Percentiles rank a stretch among this genome's conserved stretches.
These are phyloP conservation scores for Axis porcinus DNA, from an alignment of 2,113 vertebrate species.

Conservation along the genomic window DNA sequence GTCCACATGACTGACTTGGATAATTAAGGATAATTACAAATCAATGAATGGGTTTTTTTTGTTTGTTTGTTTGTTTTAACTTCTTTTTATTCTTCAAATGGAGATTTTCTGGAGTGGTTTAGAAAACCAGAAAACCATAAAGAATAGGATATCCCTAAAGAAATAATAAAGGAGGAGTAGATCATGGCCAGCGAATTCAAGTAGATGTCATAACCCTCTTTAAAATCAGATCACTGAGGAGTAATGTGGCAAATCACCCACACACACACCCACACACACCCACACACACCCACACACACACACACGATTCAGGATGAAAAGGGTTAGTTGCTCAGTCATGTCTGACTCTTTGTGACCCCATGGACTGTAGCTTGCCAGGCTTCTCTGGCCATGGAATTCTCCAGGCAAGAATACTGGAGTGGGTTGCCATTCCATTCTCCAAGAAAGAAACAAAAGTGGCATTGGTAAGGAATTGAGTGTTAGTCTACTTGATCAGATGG, in stretches of 20 bases:
- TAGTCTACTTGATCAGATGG: background rate
- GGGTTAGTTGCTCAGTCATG: background rate
- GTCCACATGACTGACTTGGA: background rate
- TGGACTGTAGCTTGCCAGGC: background rate
- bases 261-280: background rate
- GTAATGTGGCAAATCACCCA: background rate
- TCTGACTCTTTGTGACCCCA: background rate
- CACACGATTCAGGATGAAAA: background rate
- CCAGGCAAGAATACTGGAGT: background rate
- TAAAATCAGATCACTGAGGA: background rate
- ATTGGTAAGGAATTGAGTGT: background rate
- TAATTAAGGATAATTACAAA: background rate
- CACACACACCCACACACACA: background rate
- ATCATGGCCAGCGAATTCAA: background rate
- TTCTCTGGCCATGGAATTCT: background rate
- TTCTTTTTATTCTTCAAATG: background rate
- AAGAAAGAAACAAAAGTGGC: background rate
- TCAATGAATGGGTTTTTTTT: background rate
- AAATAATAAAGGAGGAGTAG: background rate
- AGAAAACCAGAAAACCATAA: constrained; percentile 36
- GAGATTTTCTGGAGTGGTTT: constrained; percentile 1
- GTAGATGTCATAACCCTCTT: background rate
- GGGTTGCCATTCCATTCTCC: background rate
- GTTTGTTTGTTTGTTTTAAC: background rate
- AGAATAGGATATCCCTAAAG: background rate